Conservation (phyloP, 1,140 invertebrate genomes). For the Atta cephalotes region DNA sequence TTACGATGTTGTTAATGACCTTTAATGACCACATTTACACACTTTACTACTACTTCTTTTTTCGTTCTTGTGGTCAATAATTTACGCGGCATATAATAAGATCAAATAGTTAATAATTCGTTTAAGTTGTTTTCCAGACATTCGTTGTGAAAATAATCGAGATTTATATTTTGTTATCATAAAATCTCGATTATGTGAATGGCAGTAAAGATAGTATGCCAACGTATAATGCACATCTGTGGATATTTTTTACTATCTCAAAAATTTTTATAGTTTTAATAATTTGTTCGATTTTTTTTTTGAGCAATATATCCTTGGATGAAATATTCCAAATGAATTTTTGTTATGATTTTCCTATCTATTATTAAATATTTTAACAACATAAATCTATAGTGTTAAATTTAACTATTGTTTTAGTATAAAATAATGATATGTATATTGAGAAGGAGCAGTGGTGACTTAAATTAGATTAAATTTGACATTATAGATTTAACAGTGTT, state of each 20-base stretch:
- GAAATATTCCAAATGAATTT: background rate
- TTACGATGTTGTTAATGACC: conserved; percentile 46
- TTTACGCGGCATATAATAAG: conserved; percentile 38
- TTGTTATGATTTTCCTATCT: background rate
- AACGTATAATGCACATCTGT: background rate
- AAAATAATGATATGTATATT: too few relatives aligned
- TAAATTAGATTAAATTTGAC: too few relatives aligned
- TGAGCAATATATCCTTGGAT: background rate
- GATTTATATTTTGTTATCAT: background rate
- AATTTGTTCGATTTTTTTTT: background rate
- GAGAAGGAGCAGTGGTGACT: too few relatives aligned
- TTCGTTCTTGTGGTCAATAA: conserved; percentile 22
- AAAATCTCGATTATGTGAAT: background rate
- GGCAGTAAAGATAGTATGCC: background rate
- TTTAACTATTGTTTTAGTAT: too few relatives aligned
- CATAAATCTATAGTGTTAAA: too few relatives aligned
- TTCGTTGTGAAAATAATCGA: conserved; percentile 7
- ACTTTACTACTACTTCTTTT: conserved; percentile 47
- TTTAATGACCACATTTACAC: conserved; percentile 54
- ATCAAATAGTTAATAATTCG: conserved; percentile 47
- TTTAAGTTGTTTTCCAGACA: background rate
- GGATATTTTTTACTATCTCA: background rate
- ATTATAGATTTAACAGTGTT: too few relatives aligned
- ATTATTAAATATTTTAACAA: conserved; percentile 7
- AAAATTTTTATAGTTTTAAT: background rate